Evolutionary conservation across 1,140 invertebrate genomes (phyloP), one percentile per base, ranked within the genome.

Genomic region (Drosophila albomicans): DNA sequence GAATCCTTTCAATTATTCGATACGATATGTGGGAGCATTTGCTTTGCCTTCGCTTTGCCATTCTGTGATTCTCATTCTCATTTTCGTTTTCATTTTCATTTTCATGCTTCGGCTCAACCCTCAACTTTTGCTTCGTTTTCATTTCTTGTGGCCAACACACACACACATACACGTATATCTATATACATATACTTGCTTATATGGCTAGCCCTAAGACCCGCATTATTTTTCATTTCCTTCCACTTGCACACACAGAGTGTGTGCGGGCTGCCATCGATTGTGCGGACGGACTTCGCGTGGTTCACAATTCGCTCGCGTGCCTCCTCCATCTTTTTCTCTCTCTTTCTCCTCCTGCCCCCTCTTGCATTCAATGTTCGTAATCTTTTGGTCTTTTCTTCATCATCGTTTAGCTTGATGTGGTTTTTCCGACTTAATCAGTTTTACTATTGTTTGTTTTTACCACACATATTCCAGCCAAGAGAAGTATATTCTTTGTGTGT

Each of bases 401-500:
- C 84, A 87, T 88, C 84, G 85, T 88, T 88, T 88, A 88, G 84
- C 85, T 81, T 88, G 85, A 88, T 87, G 84, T 87, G 84, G 84
- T 88, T 89, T 89, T 88, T 70, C 85, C 85, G 81, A 88, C 84
- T 89, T 89, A 88, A 88, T 88, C 84, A 88, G 84, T 88, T 88
- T 88, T 88, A 85, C 85, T 88, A 88, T 89, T 88, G 84, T 88
- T 88, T 88, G 85, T 88, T 88, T 87, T 81, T 88, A 82, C 84
- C 72, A 79, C 67, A 70, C 67, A 75, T 45, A 63, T 73, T 58
- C 54, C 66, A 46, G 65, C 57, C 20, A 25, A 25, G 20, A 25
- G 20, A 25, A 25, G 20, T 16, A 32, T 67, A 11, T 58, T 51
- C 49, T n/a, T 10, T 54, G 30, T 69, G 32, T 61, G 66, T 63